phyloP scores from a whole-genome alignment of 2,797 vertebrate species.

The Rhinogobio ventralis region DNA sequence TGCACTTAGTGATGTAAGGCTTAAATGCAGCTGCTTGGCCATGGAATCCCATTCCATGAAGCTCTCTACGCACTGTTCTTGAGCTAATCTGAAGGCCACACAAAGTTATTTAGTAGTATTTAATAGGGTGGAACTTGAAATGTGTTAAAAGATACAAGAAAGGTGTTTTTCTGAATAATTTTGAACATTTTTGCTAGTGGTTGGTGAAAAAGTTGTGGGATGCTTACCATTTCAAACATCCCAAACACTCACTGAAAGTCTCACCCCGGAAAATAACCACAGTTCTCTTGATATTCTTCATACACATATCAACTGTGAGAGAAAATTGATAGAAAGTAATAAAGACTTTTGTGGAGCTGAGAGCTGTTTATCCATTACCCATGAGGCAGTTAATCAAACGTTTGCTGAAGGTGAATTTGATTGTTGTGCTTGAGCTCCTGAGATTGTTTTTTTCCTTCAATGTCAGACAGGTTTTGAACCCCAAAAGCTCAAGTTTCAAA shows the following conservation, averaged over 20 bases:
- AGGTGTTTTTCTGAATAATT: neutral
- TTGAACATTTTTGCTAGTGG: neutral
- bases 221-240: conserved; percentile 23
- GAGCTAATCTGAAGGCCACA: too few species aligned
- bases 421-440: neutral
- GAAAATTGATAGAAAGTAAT: neutral
- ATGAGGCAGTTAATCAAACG: conserved; percentile 20
- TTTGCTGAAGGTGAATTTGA: neutral
- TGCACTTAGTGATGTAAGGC: too few species aligned
- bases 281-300: neutral
- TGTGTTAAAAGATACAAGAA: neutral
- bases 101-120: neutral
- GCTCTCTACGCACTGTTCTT: too few species aligned
- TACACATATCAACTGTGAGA: neutral
- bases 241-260: neutral
- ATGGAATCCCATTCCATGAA: too few species aligned
- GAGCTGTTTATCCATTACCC: conserved; percentile 13
- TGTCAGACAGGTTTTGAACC: neutral
- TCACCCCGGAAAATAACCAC: neutral
- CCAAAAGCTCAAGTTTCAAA: neutral
- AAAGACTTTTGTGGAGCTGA: neutral
- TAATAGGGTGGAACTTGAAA: neutral
- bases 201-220: neutral
- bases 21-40: too few species aligned
- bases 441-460: neutral